Evolutionary conservation across 2,113 vertebrate species (phyloP), one percentile per base, ranked within the genome.

Genomic region (Origma solitaria): DNA sequence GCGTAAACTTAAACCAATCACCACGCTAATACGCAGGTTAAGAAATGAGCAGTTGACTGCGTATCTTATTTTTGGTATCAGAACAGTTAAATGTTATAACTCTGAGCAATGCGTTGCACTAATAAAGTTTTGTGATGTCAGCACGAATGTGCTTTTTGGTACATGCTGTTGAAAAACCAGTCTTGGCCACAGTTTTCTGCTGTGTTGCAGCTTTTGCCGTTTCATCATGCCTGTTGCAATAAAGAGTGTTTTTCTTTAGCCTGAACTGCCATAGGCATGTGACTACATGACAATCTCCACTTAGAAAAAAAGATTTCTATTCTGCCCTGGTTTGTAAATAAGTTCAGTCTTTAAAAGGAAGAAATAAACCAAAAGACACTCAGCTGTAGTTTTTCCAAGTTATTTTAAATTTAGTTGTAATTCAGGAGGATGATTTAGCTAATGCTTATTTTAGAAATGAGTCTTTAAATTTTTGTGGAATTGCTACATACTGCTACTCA

Each of bases 111-210:
- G 53, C 3, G 2, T 54, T 54, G 12, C 6, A 21, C 53, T 47
- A 70, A 60, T 12, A 33, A 49, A 60, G 25, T 65, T 76, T 22
- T 40, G 62, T 53, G 28, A 64, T 86, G 72, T 93, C 80, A 84
- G 84, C 82, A 85, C 42, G 51, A 80, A 89, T 37, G 64, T 76
- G n/a, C 66, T 69, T 96, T 83, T 82, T 92, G 56, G 54, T 84
- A 31, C 23, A 8, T 23, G 8, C 15, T 94, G 42, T 50, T 82
- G 75, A 60, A 94, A 95, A 81, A 25, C 24, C 21, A 47, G 2
- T 28, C n/a, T 76, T 90, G 78, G 75, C 82, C 35, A 11, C 61
- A 28, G 68, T 70, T 79, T 66, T 76, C 50, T 95, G 91, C 94
- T 91, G 82, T 37, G 65, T 66, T 80, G 82, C 71, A 90, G 75